phyloP scores from a whole-genome alignment of 1,140 invertebrate genomes.

The Penaeus japonicus region DNA sequence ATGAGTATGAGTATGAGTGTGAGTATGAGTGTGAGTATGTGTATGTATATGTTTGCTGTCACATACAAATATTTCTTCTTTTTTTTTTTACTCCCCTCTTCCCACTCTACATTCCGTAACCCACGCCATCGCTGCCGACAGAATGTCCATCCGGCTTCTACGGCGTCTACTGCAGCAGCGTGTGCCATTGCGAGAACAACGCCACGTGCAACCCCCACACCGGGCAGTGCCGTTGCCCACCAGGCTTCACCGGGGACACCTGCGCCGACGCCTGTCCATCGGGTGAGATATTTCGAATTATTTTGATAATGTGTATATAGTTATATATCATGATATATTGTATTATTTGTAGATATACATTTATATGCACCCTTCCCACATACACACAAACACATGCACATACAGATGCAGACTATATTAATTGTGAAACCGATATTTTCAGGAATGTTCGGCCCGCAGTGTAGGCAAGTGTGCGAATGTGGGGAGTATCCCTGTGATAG shows the following conservation, averaged over 20 bases:
- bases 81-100: no score
- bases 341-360: no score
- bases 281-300: conserved; percentile 41
- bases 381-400: no score
- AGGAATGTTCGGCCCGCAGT: conserved; percentile 72
- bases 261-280: conserved; percentile 81
- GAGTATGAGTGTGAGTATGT: not conserved
- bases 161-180: conserved; percentile 74
- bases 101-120: no score
- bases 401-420: no score
- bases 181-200: conserved; percentile 78
- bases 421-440: not conserved
- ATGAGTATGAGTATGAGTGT: not conserved
- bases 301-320: no score
- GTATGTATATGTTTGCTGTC: no score
- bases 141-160: conserved; percentile 75
- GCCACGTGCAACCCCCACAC: conserved; percentile 77
- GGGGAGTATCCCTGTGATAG: conserved; percentile 86
- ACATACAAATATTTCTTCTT: no score
- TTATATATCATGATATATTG: no score
- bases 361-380: no score
- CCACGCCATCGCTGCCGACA: no score
- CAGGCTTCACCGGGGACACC: conserved; percentile 78
- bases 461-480: conserved; percentile 72
- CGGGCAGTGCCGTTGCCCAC: conserved; percentile 79